Evolutionary conservation across 2,113 vertebrate genomes (phyloP), one percentile per base, ranked within the genome.

Genomic region (Melozone crissalis): DNA sequence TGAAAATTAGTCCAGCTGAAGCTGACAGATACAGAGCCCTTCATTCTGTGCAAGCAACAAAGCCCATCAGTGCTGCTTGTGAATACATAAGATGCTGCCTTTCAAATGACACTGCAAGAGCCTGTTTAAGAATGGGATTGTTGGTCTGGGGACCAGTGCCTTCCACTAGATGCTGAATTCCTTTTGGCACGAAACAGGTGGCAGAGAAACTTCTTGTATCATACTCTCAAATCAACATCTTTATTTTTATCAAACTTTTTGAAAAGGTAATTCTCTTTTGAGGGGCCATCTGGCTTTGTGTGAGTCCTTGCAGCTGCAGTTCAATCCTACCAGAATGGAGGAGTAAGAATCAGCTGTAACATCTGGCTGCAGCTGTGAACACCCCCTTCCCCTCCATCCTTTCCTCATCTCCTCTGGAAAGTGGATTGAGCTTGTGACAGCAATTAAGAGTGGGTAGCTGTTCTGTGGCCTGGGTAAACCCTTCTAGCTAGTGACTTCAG

Each of bases 291-390:
- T 79, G 15, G 61, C 35, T 73, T 66, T 63, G 62, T 55, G 49
- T 54, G 78, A 86, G 71, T 88, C 71, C 79, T 82, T 79, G 87
- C 89, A 93, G 76, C 87, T 83, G 75, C 62, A 72, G 43, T 67
- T 95, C 67, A 83, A 6, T 63, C 43, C 67, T 86, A n/a, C 43
- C 31, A 44, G 43, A 39, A 55, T 18, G 23, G 33, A 59, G 52
- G 33, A 78, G 37, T 55, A 75, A 72, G 47, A 84, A 71, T 52
- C 62, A 74, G 52, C 57, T 90, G 78, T 84, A 89, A 89, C 61
- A 84, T 41, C 65, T 82, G 51, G n/a, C 24, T 94, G 68, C 76
- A 95, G 72, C 68, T 94, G 77, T 78, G 66, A 87, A 69, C 47
- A 74, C 28, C 31, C 3, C 0, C 57, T 82, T 77, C 54, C 20